Evolutionary conservation across 2,888 invertebrate genomes (phyloP).

Genomic region (Dendrolimus pini): DNA sequence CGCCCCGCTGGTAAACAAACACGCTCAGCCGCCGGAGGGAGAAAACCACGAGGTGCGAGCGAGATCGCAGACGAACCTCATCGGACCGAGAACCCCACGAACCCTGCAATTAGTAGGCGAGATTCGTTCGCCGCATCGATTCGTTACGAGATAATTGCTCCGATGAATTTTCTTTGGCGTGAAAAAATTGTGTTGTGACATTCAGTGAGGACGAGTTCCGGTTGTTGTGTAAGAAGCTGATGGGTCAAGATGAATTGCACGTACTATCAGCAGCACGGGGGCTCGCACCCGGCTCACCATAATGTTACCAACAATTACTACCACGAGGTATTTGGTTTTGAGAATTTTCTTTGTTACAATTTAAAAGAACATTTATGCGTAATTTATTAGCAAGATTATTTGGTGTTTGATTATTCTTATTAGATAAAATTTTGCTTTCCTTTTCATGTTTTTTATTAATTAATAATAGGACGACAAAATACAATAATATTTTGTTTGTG

Average conservation of each 20-base stretch:
- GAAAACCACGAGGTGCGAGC: constrained; percentile 43
- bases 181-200: constrained; percentile 40
- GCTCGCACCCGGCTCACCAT: constrained; percentile 55
- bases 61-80: constrained; percentile 39
- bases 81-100: constrained; percentile 56
- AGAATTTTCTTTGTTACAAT: constrained; percentile 2
- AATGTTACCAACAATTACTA: constrained; percentile 63
- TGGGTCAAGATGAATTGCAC: constrained; percentile 70
- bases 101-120: constrained; percentile 75
- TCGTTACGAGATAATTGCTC: constrained; percentile 73
- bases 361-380: neutral
- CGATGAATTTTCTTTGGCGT: constrained; percentile 54
- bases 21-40: constrained; percentile 25
- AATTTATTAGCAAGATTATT: no score
- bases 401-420: no score
- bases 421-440: no score
- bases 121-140: constrained; percentile 74
- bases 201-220: constrained; percentile 27
- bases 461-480: no score
- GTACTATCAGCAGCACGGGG: constrained; percentile 68
- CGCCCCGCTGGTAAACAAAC: constrained; percentile 58
- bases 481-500: no score
- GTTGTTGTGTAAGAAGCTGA: constrained; percentile 36
- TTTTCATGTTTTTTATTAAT: no score
- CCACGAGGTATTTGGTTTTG: constrained; percentile 57